Base-by-base conservation (phyloP, 1,140 invertebrate genomes). In the Pteromalus puparum region DNA sequence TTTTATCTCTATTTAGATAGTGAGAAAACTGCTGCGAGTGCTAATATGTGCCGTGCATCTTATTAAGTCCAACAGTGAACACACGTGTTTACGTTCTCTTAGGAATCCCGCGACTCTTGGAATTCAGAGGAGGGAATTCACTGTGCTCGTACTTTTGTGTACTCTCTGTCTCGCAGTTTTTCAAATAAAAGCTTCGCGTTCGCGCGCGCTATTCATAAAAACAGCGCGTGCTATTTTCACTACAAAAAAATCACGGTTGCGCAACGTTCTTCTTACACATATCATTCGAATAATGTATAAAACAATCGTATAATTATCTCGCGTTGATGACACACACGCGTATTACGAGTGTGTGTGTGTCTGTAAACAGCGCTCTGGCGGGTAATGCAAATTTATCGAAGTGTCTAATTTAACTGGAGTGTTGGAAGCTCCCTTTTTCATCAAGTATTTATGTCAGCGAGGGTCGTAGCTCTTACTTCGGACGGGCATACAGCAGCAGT, bases 371-470 rank as follows among this genome's bases (percentile, higher is more conserved):
- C 3, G 30, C 15, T 5, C 48, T 3, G 13, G 5, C 18, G 26
- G 28, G 38, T 48, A 65, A 78, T 65, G 76, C 26, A 78, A 78
- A 78, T 78, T 78, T 78, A 78, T 78, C 7, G 53, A 53, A n/a
- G 48, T 26, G 13, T 12, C 76, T 78, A 78, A 78, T 78, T 78
- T 65, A 78, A 78, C 28, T 65, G 48, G 53, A 78, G 76, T 78
- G 53, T 65, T 18, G n/a, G 30, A 77, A 77, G 21, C n/a, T 77
- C 34, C 30, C 78, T 80, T 80, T 80, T 80, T 80, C 78, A 80
- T 80, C 78, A 80, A 80, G 78, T 80, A 80, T 80, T 80, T 80
- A 80, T 70, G 78, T 28, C 30, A 46, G 78, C 61, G 9, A 13
- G n/a, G 61, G 15, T 70, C 78, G 65, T 80, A 80, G 78, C 65